These are phyloP conservation scores for Galerucella nymphaeae DNA, from an alignment of 2,888 invertebrate genomes.

Conservation along the genomic window DNA sequence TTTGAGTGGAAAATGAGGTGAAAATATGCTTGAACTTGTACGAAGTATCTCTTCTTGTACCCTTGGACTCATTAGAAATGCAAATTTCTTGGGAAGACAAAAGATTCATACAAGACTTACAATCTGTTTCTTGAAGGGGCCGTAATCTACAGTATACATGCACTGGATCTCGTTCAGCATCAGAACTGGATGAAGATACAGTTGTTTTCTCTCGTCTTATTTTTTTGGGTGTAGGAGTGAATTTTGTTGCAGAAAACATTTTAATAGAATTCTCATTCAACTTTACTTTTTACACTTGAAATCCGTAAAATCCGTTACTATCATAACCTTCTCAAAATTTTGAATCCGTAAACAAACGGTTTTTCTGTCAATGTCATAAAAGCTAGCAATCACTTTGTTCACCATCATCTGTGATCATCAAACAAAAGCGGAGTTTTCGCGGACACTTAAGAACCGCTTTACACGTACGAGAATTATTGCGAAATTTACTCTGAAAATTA, in stretches of 20 bases:
- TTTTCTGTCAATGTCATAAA: not conserved
- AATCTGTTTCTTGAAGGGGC: constrained; percentile 76
- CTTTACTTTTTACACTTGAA: not conserved
- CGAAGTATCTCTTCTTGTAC: constrained; percentile 73
- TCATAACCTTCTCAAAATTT: not conserved
- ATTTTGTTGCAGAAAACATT: constrained; percentile 54
- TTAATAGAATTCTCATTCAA: constrained; percentile 13
- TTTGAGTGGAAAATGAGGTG: constrained; percentile 81
- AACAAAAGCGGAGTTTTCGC: too few species aligned
- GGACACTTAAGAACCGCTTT: too few species aligned
- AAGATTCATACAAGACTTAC: constrained; percentile 75
- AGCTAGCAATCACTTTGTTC: too few species aligned
- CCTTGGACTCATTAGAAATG: constrained; percentile 64
- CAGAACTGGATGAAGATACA: constrained; percentile 53
- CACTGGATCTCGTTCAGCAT: constrained; percentile 73
- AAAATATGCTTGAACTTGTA: constrained; percentile 89
- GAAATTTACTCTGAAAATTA: too few species aligned
- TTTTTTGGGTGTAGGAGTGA: constrained; percentile 51
- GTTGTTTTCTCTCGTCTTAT: constrained; percentile 58
- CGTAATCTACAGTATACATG: constrained; percentile 90
- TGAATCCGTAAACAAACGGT: constrained; percentile 6
- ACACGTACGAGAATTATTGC: too few species aligned
- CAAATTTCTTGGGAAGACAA: constrained; percentile 67
- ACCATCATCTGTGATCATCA: too few species aligned
- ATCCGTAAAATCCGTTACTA: not conserved